Evolutionary conservation across 1,140 invertebrate genomes (phyloP).

Genomic region (Rhyzopertha dominica): DNA sequence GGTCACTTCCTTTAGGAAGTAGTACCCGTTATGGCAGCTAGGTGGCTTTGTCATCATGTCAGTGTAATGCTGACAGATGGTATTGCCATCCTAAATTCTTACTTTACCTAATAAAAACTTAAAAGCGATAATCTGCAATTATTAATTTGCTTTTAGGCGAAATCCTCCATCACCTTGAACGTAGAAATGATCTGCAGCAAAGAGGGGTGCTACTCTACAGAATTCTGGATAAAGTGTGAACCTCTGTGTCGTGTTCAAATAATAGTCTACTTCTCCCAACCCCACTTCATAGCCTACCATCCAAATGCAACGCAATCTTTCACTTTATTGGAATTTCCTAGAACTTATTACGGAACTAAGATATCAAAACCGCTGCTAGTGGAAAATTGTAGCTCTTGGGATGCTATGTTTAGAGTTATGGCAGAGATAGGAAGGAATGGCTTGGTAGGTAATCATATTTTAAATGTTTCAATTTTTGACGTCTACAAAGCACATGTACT

Average conservation of each 20-base stretch:
- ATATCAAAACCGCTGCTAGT: slow-evolving; percentile 21
- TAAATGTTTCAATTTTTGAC: slow-evolving; percentile 5
- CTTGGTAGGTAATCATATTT: slow-evolving; percentile 16
- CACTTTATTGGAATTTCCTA: slow-evolving; percentile 27
- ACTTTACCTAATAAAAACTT: too few species aligned
- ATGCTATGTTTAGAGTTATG: slow-evolving; percentile 28
- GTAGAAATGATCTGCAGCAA: slow-evolving; percentile 24
- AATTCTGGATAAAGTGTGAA: slow-evolving; percentile 35
- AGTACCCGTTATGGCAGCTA: too few species aligned
- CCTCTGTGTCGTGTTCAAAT: slow-evolving; percentile 25
- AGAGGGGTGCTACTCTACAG: slow-evolving; percentile 25
- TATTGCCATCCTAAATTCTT: too few species aligned
- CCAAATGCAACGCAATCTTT: slow-evolving; percentile 18
- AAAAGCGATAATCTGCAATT: too few species aligned
- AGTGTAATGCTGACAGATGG: too few species aligned
- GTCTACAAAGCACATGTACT: too few species aligned
- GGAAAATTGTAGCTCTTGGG: slow-evolving; percentile 28
- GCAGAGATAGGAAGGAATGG: slow-evolving; percentile 13
- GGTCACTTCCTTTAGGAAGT: too few species aligned
- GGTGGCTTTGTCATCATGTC: too few species aligned
- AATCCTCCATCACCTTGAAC: slow-evolving; percentile 15
- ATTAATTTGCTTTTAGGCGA: too few species aligned
- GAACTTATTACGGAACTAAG: slow-evolving; percentile 25
- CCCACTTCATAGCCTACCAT: slow-evolving; percentile 18
- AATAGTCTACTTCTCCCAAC: slow-evolving; percentile 24